Conservation (phyloP, 2,113 vertebrate genomes). For the Asarcornis scutulata region DNA sequence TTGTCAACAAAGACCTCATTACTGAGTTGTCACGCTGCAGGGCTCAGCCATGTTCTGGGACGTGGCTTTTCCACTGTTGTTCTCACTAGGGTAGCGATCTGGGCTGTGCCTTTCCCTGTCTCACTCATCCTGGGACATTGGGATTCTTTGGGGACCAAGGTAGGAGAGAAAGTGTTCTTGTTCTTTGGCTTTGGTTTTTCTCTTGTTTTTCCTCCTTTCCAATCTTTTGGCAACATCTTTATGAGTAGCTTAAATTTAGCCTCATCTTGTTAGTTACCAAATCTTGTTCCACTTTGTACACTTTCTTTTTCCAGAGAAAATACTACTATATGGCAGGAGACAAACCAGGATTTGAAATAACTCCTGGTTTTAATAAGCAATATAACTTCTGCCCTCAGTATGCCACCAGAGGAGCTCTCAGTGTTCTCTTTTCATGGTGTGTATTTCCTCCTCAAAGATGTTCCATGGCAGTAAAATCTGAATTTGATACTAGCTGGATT, state of each 20-base stretch:
- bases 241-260: background rate
- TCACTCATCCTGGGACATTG: background rate
- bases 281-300: background rate
- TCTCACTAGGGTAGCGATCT: background rate
- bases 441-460: background rate
- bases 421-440: background rate
- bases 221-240: background rate
- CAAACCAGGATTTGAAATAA: background rate
- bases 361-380: background rate
- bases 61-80: background rate
- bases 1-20: background rate
- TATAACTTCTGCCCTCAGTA: background rate
- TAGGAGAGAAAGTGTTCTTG: background rate
- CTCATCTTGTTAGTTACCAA: background rate
- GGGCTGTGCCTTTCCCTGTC: background rate
- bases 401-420: background rate
- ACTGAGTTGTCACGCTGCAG: background rate
- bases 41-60: background rate
- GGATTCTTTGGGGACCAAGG: background rate
- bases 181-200: background rate
- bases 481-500: background rate
- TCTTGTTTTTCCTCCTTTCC: rapidly evolving
- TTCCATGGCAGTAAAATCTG: background rate
- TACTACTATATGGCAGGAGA: background rate
- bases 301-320: background rate